Base-by-base conservation (phyloP, 2,113 vertebrate genomes). In the Struthidea cinerea region DNA sequence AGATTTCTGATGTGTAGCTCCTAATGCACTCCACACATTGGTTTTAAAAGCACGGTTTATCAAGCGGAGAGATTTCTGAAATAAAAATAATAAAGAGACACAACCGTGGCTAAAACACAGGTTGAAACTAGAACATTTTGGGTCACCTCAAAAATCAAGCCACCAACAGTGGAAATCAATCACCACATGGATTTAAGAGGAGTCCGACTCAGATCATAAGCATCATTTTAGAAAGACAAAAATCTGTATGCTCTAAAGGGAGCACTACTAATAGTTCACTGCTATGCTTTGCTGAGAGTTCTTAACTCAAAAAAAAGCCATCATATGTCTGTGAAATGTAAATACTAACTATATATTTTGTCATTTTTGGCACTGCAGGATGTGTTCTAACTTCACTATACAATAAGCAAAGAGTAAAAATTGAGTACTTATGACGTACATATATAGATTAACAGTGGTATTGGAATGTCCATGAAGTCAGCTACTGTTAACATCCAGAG, bases 1-100 rank as follows among this genome's bases (percentile, higher is more conserved):
- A 6, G 94, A 52, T 33, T 71, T 50, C 7, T 28, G 79, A 42
- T 74, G 57, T 53, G 49, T 6, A 33, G 90, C 53, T 39, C 27
- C 78, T 28, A 98, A 89, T 1, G 84, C 13, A 9, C 13, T 89
- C 85, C 85, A 90, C 14, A 97, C 17, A 39, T 15, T 94, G 53
- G 55, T 84, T 70, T 94, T 70, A 75, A 97, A 81, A 56, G 90
- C 67, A 78, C 13, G 75, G 76, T 97, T 97, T 70, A 97, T 32
- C 19, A 98, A 90, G 30, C 6, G 77, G 22, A 98, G 24, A 9
- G 98, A 97, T 76, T 96, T 97, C 98, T 98, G 94, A 47, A 97
- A 96, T 15, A 67, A 81, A 87, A 88, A 87, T 23, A 33, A 85
- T 9, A 55, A 9, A 87, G 30, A 84, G 19, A 86, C 35, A 87